A percentile compares a stretch with the other conserved stretches of the same genome.
Conservation (phyloP, 2,888 invertebrate species). For the Euclidia mi region DNA sequence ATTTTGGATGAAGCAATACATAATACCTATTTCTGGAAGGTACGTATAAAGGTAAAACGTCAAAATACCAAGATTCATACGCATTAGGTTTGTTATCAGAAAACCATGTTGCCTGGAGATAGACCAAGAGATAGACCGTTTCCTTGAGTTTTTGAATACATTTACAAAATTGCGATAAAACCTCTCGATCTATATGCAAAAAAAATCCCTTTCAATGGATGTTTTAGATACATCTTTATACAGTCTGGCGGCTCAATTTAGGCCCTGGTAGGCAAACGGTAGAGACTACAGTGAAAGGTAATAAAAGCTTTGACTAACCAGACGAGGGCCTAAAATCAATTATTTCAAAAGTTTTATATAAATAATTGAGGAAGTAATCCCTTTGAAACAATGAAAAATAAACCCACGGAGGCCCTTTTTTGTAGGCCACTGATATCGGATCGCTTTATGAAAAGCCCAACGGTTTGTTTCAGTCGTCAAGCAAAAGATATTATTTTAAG, state of each 20-base stretch:
- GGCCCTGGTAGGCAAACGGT: too few relatives aligned
- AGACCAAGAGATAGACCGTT: too few relatives aligned
- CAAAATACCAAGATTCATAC: constrained; percentile 59
- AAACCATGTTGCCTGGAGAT: too few relatives aligned
- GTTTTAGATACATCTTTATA: too few relatives aligned
- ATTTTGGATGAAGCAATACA: too few relatives aligned
- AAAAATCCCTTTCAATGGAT: too few relatives aligned
- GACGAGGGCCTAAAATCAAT: constrained; percentile 38
- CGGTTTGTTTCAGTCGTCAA: constrained; percentile 58
- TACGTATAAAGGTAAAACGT: constrained; percentile 57
- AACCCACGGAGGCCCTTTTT: constrained; percentile 54
- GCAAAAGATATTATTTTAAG: constrained; percentile 79
- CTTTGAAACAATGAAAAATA: constrained; percentile 69
- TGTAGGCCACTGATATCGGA: constrained; percentile 51
- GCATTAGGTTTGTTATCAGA: too few relatives aligned
- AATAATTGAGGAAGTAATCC: constrained; percentile 68
- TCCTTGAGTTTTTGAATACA: too few relatives aligned
- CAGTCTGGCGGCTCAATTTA: too few relatives aligned
- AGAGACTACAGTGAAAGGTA: constrained; percentile 3
- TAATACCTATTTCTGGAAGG: constrained; percentile 66
- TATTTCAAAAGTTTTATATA: constrained; percentile 50
- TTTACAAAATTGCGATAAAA: too few relatives aligned
- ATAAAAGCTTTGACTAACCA: constrained; percentile 14
- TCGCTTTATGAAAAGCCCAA: constrained; percentile 52
- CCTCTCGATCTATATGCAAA: too few relatives aligned